Percentiles rank a stretch among this genome's conserved stretches.
Conservation (phyloP, 1,140 invertebrate species). For the Temnothorax longispinosus region DNA sequence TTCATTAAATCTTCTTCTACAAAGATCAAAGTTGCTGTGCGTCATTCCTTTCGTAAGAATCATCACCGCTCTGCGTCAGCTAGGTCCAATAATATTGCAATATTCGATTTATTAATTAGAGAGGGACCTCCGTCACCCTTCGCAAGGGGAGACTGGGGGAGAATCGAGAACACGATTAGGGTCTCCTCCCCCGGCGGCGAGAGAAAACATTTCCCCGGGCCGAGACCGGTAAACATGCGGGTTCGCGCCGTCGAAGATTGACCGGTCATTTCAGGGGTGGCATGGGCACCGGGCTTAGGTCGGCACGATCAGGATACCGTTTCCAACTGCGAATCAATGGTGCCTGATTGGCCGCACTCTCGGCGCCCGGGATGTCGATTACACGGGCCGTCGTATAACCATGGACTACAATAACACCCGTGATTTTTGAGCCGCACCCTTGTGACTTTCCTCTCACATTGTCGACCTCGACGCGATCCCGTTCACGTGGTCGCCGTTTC, state of each 20-base stretch:
- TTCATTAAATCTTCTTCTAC: background rate
- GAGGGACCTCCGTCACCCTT: background rate
- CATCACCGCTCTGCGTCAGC: background rate
- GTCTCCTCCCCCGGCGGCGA: conserved; percentile 11
- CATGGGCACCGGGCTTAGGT: background rate
- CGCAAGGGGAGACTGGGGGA: background rate
- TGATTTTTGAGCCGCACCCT: conserved; percentile 66
- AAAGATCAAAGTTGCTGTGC: background rate
- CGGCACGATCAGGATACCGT: conserved; percentile 38
- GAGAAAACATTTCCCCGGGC: conserved; percentile 65
- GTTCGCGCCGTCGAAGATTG: conserved; percentile 67
- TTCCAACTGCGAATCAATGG: conserved; percentile 70
- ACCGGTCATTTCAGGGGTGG: conserved; percentile 28
- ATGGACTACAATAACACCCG: conserved; percentile 71
- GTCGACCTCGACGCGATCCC: conserved; percentile 35
- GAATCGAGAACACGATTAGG: conserved; percentile 39
- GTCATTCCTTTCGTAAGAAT: conserved; percentile 25
- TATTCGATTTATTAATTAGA: conserved; percentile 47
- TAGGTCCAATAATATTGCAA: conserved; percentile 26
- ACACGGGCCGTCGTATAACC: conserved; percentile 65
- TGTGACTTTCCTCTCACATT: background rate
- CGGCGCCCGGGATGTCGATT: conserved; percentile 64
- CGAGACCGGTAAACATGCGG: conserved; percentile 67
- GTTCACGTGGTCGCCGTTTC: conserved; percentile 22
- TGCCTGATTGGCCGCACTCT: conserved; percentile 70